These are phyloP conservation scores for Calliopum simillimum DNA, from an alignment of 2,888 invertebrate species.

Conservation along the genomic window DNA sequence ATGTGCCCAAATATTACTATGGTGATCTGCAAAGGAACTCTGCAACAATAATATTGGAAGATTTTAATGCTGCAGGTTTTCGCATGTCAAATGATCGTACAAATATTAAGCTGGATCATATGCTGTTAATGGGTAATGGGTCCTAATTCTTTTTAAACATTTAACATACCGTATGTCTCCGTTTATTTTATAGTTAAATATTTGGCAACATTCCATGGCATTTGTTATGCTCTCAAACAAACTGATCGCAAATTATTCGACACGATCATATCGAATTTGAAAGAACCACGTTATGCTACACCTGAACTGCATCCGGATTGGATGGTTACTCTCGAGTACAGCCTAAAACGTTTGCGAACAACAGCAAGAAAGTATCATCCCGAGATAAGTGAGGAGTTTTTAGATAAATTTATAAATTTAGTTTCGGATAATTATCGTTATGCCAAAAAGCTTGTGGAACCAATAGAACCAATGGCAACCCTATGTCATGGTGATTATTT, in stretches of 20 bases:
- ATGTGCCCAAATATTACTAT: conserved; percentile 59
- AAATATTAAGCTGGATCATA: conserved; percentile 61
- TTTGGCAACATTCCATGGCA: conserved; percentile 62
- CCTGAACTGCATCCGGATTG: conserved; percentile 48
- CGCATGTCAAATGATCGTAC: conserved; percentile 51
- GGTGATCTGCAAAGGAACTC: conserved; percentile 50
- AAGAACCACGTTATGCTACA: conserved; percentile 55
- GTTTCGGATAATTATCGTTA: conserved; percentile 45
- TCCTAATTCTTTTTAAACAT: too few relatives aligned
- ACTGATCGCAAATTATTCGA: conserved; percentile 51
- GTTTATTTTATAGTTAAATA: conserved; percentile 48
- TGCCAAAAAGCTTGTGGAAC: conserved; percentile 54
- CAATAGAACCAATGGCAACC: conserved; percentile 59
- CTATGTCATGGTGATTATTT: conserved; percentile 66
- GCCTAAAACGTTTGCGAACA: conserved; percentile 45
- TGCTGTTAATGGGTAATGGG: conserved; percentile 57
- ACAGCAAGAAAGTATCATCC: conserved; percentile 49
- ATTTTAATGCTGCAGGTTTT: conserved; percentile 59
- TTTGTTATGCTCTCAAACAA: conserved; percentile 60
- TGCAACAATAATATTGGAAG: conserved; percentile 58
- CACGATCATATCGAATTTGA: conserved; percentile 48
- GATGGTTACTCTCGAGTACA: conserved; percentile 36
- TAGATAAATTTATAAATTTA: conserved; percentile 48
- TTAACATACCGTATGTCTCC: neutral
- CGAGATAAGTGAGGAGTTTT: conserved; percentile 54